phyloP scores from a whole-genome alignment of 2,797 vertebrate species.

The Capromys pilorides region DNA sequence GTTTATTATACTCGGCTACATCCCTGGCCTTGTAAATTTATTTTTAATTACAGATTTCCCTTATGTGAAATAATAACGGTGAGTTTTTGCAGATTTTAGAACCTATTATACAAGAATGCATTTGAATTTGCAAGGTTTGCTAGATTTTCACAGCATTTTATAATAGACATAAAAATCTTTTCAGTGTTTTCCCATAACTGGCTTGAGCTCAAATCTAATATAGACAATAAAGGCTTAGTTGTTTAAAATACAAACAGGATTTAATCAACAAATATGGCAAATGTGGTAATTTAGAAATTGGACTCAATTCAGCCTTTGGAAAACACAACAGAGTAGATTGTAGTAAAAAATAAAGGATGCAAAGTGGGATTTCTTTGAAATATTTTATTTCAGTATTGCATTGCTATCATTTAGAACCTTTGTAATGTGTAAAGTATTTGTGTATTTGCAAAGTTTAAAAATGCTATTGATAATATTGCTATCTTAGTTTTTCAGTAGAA shows the following conservation, averaged over 20 bases:
- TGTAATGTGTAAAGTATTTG: neutral
- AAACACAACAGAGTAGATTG: neutral
- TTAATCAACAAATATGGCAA: slow-evolving; percentile 25
- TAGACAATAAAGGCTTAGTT: slow-evolving; percentile 23
- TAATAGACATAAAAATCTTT: neutral
- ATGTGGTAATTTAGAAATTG: slow-evolving; percentile 58
- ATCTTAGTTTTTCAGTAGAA: slow-evolving; percentile 54
- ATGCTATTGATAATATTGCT: slow-evolving; percentile 71
- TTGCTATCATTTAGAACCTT: slow-evolving; percentile 46
- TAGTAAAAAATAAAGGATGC: neutral
- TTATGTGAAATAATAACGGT: neutral
- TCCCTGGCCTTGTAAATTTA: neutral
- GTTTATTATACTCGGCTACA: too few relatives aligned
- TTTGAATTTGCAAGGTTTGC: slow-evolving; percentile 9
- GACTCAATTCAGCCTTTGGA: neutral
- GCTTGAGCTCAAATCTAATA: slow-evolving; percentile 10
- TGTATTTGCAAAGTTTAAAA: slow-evolving; percentile 66
- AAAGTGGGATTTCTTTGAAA: slow-evolving; percentile 8
- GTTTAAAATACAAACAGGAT: slow-evolving; percentile 27
- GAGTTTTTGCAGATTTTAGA: neutral
- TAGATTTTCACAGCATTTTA: slow-evolving; percentile 34
- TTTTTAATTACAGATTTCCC: neutral
- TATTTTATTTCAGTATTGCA: slow-evolving; percentile 48
- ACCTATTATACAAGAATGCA: neutral
- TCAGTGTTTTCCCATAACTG: slow-evolving; percentile 33